phyloP scores from a whole-genome alignment of 2,888 invertebrate species.

The Dione juno region DNA sequence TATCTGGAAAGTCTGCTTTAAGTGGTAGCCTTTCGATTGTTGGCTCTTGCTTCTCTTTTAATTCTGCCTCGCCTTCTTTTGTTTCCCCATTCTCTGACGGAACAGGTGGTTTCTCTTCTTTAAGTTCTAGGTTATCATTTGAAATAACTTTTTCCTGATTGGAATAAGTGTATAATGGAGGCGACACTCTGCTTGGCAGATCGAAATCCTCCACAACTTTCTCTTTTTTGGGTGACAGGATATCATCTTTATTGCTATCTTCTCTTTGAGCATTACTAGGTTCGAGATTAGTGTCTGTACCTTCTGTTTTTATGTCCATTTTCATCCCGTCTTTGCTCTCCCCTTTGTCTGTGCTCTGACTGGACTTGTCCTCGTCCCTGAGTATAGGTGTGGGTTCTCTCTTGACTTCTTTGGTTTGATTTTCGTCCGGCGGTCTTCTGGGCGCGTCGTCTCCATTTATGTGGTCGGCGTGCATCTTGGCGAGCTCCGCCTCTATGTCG shows the following conservation, averaged over 20 bases:
- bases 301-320: conserved; percentile 41
- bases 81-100: conserved; percentile 64
- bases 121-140: conserved; percentile 63
- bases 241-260: conserved; percentile 43
- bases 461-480: conserved; percentile 85
- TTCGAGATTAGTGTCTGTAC: conserved; percentile 47
- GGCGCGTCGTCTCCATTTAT: conserved; percentile 69
- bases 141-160: conserved; percentile 86
- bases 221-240: conserved; percentile 55
- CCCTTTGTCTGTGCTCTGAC: conserved; percentile 44
- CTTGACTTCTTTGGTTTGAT: conserved; percentile 56
- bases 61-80: conserved; percentile 48
- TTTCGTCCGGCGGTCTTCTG: conserved; percentile 52
- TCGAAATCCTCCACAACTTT: conserved; percentile 75
- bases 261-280: conserved; percentile 48
- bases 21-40: conserved; percentile 69
- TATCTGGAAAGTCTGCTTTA: conserved; percentile 80
- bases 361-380: conserved; percentile 53
- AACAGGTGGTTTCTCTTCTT: conserved; percentile 50
- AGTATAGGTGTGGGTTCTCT: conserved; percentile 66
- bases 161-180: conserved; percentile 90
- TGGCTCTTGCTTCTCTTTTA: conserved; percentile 53
- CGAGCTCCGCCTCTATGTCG: conserved; percentile 88
- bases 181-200: conserved; percentile 88
- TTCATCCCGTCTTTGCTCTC: conserved; percentile 44